Evolutionary conservation across 30 jellyfish, hydroid and myxozoan species (phyloP).

Genomic region (Cassiopea andromeda): DNA sequence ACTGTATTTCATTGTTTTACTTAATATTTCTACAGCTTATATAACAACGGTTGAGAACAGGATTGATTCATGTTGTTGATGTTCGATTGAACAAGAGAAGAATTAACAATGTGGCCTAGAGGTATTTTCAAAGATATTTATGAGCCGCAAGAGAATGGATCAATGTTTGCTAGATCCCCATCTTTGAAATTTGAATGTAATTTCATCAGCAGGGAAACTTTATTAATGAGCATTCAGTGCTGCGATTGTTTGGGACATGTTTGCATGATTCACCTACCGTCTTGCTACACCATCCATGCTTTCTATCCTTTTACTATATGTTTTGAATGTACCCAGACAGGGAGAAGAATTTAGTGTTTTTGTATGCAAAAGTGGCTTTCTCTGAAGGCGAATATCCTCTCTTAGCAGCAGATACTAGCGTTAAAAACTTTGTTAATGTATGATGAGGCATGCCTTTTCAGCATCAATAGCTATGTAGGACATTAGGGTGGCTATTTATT

Average conservation of each 20-base stretch:
- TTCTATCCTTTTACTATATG: no score
- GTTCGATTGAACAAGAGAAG: constrained; percentile 76
- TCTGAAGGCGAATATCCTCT: no score
- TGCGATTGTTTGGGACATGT: background rate
- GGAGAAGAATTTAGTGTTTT: no score
- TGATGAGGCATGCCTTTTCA: no score
- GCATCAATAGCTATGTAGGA: no score
- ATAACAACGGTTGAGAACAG: constrained; percentile 73
- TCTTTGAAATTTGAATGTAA: background rate
- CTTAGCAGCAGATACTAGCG: no score
- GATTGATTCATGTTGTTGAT: constrained; percentile 66
- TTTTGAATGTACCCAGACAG: no score
- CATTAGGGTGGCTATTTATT: no score
- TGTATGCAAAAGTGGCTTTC: no score
- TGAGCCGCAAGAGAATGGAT: constrained; percentile 39
- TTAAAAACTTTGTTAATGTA: no score
- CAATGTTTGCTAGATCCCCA: constrained; percentile 16
- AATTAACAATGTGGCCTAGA: constrained; percentile 58
- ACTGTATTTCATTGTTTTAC: constrained; percentile 38
- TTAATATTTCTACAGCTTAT: constrained; percentile 67
- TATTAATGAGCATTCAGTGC: background rate
- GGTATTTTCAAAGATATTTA: constrained; percentile 70
- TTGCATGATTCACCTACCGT: background rate
- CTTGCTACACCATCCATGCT: no score
- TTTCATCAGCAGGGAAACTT: background rate